Base-by-base conservation (phyloP, 2,888 invertebrate species). In the Monopis laevigella region DNA sequence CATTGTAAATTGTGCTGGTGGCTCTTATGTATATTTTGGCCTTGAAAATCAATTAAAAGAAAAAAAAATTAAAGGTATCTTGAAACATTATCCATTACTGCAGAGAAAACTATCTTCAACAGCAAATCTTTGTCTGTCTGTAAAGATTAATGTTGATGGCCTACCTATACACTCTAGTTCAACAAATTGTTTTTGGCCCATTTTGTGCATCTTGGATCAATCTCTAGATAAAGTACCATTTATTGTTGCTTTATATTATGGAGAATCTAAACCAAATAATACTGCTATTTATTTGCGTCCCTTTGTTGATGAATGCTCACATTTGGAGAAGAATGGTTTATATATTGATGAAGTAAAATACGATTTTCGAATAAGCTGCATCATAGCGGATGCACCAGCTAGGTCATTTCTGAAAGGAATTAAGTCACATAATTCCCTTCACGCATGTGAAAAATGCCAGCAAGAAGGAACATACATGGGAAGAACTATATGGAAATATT, bases 111-210 rank as follows among this genome's bases (percentile, higher is more conserved):
- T 36, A 13, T 13, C 16, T 16, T 27, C 35, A 18, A 36, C 19
- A n/a, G n/a, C n/a, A 11, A 17, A 11, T 21, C 3, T 2, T 10
- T 17, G 19, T 12, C 13, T 38, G 29, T 41, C 41, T 27, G 41
- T 45, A 39, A 45, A n/a, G n/a, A n/a, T n/a, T n/a, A n/a, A n/a
- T n/a, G n/a, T n/a, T n/a, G n/a, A n/a, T n/a, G n/a, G n/a, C n/a
- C n/a, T n/a, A n/a, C n/a, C n/a, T n/a, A n/a, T n/a, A n/a, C n/a
- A n/a, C n/a, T n/a, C n/a, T n/a, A 43, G 43, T 36, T 17, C 42
- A 12, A 42, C 35, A 32, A 21, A 43, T 43, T 45, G 41, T 35
- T 45, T 45, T 39, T 45, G 45, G 45, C 42, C 43, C 10, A 45
- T 45, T 43, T 41, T 45, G 24, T 45, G 43, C 35, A 38, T 39